phyloP scores from a whole-genome alignment of 2,888 invertebrate genomes.

The Calephelis perditalis region DNA sequence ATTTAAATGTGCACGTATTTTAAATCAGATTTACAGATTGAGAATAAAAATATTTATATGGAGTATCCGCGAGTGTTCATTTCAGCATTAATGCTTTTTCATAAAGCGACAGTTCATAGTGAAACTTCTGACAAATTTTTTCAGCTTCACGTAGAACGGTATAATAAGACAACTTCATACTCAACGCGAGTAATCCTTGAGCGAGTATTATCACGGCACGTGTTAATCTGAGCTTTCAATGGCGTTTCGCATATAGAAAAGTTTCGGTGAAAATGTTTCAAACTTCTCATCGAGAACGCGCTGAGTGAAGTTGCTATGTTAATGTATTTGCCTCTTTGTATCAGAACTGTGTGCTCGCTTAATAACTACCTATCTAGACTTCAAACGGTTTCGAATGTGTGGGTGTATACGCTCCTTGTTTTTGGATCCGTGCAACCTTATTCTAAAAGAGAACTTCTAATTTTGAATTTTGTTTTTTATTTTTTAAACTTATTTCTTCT shows the following conservation, averaged over 20 bases:
- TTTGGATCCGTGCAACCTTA: not conserved
- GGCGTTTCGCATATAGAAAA: slow-evolving; percentile 70
- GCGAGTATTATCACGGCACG: slow-evolving; percentile 63
- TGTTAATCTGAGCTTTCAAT: slow-evolving; percentile 76
- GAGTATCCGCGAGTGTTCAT: not conserved
- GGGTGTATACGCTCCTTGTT: slow-evolving; percentile 4
- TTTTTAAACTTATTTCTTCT: too few relatives aligned
- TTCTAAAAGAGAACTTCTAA: too few relatives aligned
- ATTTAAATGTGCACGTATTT: not conserved
- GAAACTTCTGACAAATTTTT: slow-evolving; percentile 15
- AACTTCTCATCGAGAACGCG: slow-evolving; percentile 56
- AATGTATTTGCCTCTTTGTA: slow-evolving; percentile 73
- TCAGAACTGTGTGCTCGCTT: slow-evolving; percentile 59
- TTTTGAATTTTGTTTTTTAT: too few relatives aligned
- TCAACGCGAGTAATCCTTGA: slow-evolving; percentile 63
- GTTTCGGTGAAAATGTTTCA: slow-evolving; percentile 69
- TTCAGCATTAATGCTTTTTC: slow-evolving; percentile 2
- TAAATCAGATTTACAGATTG: not conserved
- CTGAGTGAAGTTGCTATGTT: slow-evolving; percentile 63
- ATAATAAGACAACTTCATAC: slow-evolving; percentile 66
- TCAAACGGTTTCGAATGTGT: slow-evolving; percentile 28
- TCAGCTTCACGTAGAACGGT: slow-evolving; percentile 31
- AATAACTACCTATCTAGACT: slow-evolving; percentile 36
- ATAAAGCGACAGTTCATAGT: slow-evolving; percentile 10
- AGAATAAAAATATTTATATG: not conserved